phyloP scores from a whole-genome alignment of 1,140 invertebrate species.

The Campodea augens region DNA sequence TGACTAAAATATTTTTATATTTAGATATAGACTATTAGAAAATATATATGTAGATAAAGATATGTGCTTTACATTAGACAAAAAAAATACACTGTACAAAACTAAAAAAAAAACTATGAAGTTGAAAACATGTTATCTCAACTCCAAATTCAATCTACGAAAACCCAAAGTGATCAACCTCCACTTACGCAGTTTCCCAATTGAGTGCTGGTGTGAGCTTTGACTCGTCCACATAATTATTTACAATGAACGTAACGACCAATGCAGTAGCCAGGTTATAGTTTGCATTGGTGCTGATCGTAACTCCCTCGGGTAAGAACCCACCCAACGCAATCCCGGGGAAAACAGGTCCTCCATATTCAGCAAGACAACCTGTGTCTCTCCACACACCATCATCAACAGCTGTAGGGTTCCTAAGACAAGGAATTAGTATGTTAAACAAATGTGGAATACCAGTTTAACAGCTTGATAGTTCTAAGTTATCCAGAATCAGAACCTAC shows the following conservation, averaged over 20 bases:
- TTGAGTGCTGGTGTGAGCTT: conserved; percentile 35
- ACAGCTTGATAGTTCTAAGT: no score
- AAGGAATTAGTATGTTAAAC: no score
- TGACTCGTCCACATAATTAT: conserved; percentile 35
- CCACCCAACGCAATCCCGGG: conserved; percentile 62
- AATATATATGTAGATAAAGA: background rate
- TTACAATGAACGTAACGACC: conserved; percentile 55
- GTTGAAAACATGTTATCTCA: no score
- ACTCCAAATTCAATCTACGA: no score
- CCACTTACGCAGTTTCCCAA: conserved; percentile 50
- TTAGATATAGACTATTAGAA: no score
- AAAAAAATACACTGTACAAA: background rate
- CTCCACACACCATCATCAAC: conserved; percentile 16
- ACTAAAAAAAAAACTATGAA: no score
- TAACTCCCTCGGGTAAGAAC: conserved; percentile 28
- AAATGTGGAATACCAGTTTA: no score
- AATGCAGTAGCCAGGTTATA: conserved; percentile 40
- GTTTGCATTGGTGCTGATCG: conserved; percentile 20
- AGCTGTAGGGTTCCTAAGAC: conserved; percentile 11
- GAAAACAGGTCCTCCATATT: conserved; percentile 68
- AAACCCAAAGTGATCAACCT: no score
- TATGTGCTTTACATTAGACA: background rate
- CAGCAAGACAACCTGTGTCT: conserved; percentile 45
- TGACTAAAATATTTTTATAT: no score
- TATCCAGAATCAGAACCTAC: no score